These are phyloP conservation scores for Conomelus anceps DNA, from an alignment of 2,888 invertebrate species.

Conservation along the genomic window DNA sequence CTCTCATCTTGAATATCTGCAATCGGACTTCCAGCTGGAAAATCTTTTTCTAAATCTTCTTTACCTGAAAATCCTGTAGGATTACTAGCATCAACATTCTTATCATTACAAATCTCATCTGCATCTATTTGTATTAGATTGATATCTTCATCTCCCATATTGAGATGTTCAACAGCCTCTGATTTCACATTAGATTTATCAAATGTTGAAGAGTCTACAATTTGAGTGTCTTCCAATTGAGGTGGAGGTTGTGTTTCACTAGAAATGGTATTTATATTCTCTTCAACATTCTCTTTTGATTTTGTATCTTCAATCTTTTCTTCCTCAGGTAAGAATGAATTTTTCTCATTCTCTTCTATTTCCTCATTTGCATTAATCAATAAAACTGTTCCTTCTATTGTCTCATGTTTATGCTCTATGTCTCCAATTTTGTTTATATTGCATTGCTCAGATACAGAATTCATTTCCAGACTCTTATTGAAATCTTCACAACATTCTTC, in stretches of 20 bases:
- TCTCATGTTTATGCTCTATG: neutral
- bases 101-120: neutral
- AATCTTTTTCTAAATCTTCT: neutral
- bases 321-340: neutral
- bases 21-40: neutral
- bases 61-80: neutral
- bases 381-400: no score
- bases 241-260: neutral
- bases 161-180: neutral
- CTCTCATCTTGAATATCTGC: neutral
- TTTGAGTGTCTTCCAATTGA: neutral
- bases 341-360: neutral
- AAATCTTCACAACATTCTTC: neutral
- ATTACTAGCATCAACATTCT: neutral
- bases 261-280: no score
- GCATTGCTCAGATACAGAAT: neutral
- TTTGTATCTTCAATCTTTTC: neutral
- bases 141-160: neutral
- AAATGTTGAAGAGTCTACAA: neutral
- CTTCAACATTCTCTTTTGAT: no score
- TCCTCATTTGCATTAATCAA: neutral
- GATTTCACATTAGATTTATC: neutral
- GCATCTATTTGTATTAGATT: neutral
- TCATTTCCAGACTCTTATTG: neutral
- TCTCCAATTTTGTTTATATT: neutral